These are phyloP conservation scores for Plumapathes pennacea DNA, from an alignment of 92 coral and sea anemone genomes.

Conservation along the genomic window DNA sequence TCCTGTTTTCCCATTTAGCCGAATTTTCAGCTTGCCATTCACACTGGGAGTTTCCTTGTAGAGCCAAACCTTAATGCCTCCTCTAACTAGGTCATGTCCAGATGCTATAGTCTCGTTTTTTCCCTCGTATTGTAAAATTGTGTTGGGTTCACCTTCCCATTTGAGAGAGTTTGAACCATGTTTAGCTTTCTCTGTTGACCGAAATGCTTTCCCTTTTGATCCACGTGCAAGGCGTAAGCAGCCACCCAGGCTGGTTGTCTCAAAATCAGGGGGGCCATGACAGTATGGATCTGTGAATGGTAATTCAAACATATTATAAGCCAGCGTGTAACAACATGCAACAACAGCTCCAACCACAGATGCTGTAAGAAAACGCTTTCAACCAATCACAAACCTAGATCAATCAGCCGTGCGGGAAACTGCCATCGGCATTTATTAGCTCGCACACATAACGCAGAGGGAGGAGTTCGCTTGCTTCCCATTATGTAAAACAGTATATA, in stretches of 20 bases:
- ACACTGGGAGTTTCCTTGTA: constrained; percentile 11
- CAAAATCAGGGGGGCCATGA: constrained; percentile 3
- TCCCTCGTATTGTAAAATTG: neutral
- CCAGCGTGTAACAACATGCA: too few species aligned
- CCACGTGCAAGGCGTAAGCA: neutral
- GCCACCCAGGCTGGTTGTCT: neutral
- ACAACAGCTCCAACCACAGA: too few species aligned
- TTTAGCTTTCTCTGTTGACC: neutral
- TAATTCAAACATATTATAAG: too few species aligned
- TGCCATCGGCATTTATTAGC: too few species aligned
- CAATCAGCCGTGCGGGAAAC: too few species aligned
- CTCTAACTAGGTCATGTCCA: neutral
- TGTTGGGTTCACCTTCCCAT: neutral
- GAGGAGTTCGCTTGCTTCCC: too few species aligned
- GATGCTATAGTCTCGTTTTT: neutral
- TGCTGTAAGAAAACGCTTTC: too few species aligned
- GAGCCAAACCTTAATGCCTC: constrained; percentile 50
- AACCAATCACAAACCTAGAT: too few species aligned
- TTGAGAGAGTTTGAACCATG: constrained; percentile 1
- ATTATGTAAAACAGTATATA: too few species aligned
- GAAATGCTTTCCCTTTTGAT: neutral
- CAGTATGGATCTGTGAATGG: too few species aligned
- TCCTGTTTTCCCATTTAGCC: neutral
- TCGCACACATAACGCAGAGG: too few species aligned
- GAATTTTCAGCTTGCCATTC: constrained; percentile 11